Conservation (phyloP, 2,888 invertebrate species). For the Gymnosoma rotundatum region DNA sequence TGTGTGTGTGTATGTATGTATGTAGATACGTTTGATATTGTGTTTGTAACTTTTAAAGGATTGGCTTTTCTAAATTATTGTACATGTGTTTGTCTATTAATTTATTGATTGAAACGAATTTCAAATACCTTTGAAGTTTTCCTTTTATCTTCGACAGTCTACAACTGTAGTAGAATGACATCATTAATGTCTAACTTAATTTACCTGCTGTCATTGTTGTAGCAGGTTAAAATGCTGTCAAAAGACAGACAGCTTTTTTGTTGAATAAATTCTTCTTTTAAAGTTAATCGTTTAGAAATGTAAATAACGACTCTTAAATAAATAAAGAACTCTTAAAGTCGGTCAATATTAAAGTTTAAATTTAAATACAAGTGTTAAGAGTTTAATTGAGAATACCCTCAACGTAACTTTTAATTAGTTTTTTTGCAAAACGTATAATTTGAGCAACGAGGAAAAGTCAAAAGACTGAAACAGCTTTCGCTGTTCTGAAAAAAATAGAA, state of each 20-base stretch:
- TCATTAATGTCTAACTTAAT: not conserved
- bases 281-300: slow-evolving; percentile 26
- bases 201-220: not conserved
- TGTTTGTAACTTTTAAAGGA: slow-evolving; percentile 23
- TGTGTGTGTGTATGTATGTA: too few species aligned
- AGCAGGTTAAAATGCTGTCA: slow-evolving; percentile 3
- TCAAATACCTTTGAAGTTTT: not conserved
- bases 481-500: too few species aligned
- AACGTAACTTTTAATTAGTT: too few species aligned
- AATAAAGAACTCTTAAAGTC: slow-evolving; percentile 28
- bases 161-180: not conserved
- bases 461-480: too few species aligned
- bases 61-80: slow-evolving; percentile 27
- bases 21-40: not conserved
- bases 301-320: not conserved
- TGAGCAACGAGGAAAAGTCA: too few species aligned
- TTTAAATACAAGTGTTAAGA: slow-evolving; percentile 23
- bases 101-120: not conserved
- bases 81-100: slow-evolving; percentile 6
- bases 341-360: slow-evolving; percentile 20
- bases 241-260: not conserved
- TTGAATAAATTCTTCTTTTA: slow-evolving; percentile 5
- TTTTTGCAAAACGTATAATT: too few species aligned
- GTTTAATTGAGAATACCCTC: too few species aligned
- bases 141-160: not conserved